phyloP scores from a whole-genome alignment of 2,797 vertebrate genomes.

The Rhinophrynus dorsalis region DNA sequence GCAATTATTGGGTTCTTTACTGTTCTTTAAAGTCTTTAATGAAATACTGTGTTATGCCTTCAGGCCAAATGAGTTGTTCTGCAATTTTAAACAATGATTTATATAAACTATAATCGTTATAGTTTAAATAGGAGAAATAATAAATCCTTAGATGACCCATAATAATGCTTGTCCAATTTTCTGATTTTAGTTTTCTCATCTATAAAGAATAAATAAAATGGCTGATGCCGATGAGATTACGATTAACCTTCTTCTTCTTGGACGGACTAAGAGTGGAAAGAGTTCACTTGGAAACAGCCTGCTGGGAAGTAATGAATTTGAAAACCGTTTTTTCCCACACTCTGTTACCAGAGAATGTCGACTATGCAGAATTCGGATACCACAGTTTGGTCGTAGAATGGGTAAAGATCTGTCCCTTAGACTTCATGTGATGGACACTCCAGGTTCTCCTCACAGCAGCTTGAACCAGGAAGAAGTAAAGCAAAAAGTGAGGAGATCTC shows the following conservation, averaged over 20 bases:
- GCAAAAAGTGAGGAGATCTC: slow-evolving; percentile 48
- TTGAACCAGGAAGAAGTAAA: slow-evolving; percentile 59
- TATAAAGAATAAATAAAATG: slow-evolving; percentile 47
- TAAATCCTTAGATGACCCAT: neutral
- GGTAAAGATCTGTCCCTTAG: slow-evolving; percentile 65
- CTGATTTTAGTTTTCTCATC: neutral
- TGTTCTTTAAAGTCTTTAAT: neutral
- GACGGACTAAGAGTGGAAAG: slow-evolving; percentile 75
- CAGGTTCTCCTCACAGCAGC: slow-evolving; percentile 64
- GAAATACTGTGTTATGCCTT: slow-evolving; percentile 5
- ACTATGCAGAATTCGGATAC: slow-evolving; percentile 57
- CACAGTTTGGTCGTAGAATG: slow-evolving; percentile 53
- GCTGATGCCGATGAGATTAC: slow-evolving; percentile 51
- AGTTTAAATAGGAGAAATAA: no score
- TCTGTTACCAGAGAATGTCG: slow-evolving; percentile 62
- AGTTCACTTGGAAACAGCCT: slow-evolving; percentile 80
- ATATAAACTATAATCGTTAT: no score
- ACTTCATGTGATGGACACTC: slow-evolving; percentile 76
- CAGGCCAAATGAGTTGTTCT: neutral
- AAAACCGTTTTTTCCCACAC: slow-evolving; percentile 56
- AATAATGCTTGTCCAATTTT: slow-evolving; percentile 9
- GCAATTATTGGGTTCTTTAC: no score
- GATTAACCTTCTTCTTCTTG: slow-evolving; percentile 77
- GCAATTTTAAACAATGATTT: slow-evolving; percentile 2
- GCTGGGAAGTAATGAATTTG: slow-evolving; percentile 75